Evolutionary conservation across 2,113 vertebrate genomes (phyloP).

Genomic region (Brevimyrus niger): DNA sequence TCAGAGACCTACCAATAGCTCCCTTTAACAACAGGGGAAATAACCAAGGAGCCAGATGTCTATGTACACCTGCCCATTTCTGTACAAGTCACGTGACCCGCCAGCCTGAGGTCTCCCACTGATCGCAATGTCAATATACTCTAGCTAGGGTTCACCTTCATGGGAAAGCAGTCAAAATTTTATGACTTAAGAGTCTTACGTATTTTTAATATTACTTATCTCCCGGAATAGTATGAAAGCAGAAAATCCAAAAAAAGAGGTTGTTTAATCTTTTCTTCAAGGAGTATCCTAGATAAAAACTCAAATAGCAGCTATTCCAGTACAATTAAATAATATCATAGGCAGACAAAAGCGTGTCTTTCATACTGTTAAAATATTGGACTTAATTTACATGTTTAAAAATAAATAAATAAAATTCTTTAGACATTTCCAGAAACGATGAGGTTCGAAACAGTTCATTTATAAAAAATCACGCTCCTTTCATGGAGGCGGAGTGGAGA

Average conservation of each 20-base stretch:
- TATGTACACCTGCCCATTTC: constrained; percentile 15
- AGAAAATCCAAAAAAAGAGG: not conserved
- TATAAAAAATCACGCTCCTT: not conserved
- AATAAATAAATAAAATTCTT: too few relatives aligned
- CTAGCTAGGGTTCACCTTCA: not conserved
- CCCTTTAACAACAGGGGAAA: not conserved
- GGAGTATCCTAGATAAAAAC: not conserved
- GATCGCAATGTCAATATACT: constrained; percentile 38
- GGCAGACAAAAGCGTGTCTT: not conserved
- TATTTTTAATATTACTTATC: not conserved
- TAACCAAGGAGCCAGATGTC: not conserved
- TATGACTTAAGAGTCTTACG: not conserved
- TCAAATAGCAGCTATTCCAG: not conserved
- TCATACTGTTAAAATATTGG: not conserved
- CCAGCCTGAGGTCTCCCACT: constrained; percentile 28
- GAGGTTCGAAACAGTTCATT: constrained; percentile 22
- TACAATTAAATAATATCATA: not conserved
- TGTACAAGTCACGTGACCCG: constrained; percentile 25
- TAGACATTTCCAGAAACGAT: not conserved
- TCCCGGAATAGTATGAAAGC: not conserved
- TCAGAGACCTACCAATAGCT: not conserved
- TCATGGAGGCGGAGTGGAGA: not conserved
- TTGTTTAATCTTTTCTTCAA: not conserved
- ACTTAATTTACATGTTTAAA: not conserved
- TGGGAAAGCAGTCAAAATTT: constrained; percentile 26